Conservation (phyloP, 1,140 invertebrate genomes). For the Aphis craccivora region DNA sequence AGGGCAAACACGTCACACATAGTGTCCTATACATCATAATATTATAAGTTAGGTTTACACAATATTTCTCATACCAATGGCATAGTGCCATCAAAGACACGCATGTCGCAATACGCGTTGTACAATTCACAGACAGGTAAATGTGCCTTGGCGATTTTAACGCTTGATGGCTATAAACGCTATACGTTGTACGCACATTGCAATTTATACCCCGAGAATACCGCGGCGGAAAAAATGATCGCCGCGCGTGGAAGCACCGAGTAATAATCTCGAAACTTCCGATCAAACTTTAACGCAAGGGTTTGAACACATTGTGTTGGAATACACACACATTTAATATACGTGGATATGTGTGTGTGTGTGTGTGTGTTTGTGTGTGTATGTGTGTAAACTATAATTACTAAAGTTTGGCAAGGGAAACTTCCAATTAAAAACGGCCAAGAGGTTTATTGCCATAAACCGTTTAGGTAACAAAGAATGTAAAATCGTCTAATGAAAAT, state of each 20-base stretch:
- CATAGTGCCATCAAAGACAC: background rate
- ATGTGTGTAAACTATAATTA: slow-evolving; percentile 19
- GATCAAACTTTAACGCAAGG: slow-evolving; percentile 9
- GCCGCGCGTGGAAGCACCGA: background rate
- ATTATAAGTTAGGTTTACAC: too few species aligned
- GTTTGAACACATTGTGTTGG: slow-evolving; percentile 9
- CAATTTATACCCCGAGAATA: background rate
- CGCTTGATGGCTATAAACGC: background rate
- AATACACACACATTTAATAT: background rate
- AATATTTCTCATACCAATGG: background rate
- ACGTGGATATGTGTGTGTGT: background rate
- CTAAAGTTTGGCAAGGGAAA: slow-evolving; percentile 39
- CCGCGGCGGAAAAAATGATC: background rate
- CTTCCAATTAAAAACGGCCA: slow-evolving; percentile 31
- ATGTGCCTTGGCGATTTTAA: background rate
- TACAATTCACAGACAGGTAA: background rate
- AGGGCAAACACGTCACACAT: background rate
- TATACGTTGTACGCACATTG: background rate
- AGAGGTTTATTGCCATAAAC: slow-evolving; percentile 10
- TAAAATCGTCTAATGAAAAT: background rate
- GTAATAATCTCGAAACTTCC: slow-evolving; percentile 31
- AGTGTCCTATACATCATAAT: background rate
- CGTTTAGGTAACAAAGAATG: background rate
- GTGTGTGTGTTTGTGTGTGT: too few species aligned
- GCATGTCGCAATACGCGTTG: background rate